Percentiles rank a stretch among this genome's conserved stretches.
phyloP scores from a whole-genome alignment of 1,140 invertebrate species.

The Coelopa frigida region DNA sequence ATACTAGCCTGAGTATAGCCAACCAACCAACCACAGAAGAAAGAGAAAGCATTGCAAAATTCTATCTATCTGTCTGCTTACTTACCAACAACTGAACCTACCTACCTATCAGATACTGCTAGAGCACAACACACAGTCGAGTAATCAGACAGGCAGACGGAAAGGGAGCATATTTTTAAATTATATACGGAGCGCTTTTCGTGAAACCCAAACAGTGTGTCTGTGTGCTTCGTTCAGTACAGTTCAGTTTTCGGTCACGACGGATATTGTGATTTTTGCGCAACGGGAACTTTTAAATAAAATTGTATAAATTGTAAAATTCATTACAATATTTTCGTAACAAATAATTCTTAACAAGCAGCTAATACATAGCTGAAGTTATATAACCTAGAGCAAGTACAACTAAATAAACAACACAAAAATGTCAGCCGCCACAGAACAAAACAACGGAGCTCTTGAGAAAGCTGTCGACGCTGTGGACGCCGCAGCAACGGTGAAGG shows the following conservation, averaged over 20 bases:
- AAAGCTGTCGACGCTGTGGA: slow-evolving; percentile 31
- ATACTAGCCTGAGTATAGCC: not conserved
- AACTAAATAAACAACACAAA: slow-evolving; percentile 20
- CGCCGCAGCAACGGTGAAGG: slow-evolving; percentile 29
- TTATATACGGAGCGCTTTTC: slow-evolving; percentile 34
- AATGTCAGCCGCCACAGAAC: slow-evolving; percentile 44
- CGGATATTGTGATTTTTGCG: slow-evolving; percentile 3
- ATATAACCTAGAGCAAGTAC: slow-evolving; percentile 10
- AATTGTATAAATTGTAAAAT: slow-evolving; percentile 13
- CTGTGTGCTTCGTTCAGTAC: slow-evolving; percentile 39
- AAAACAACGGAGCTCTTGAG: slow-evolving; percentile 43
- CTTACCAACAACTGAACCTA: too few relatives aligned
- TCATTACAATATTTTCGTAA: slow-evolving; percentile 7
- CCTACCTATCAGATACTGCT: too few relatives aligned
- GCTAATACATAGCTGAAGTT: slow-evolving; percentile 10
- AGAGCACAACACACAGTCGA: too few relatives aligned
- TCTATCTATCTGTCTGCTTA: too few relatives aligned
- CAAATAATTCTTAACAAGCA: slow-evolving; percentile 2
- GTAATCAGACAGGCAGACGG: too few relatives aligned
- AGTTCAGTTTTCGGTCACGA: slow-evolving; percentile 37
- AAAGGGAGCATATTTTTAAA: too few relatives aligned
- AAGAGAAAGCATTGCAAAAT: too few relatives aligned
- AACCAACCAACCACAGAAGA: slow-evolving; percentile 7
- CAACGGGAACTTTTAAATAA: not conserved
- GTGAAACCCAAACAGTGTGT: slow-evolving; percentile 30